Conservation (phyloP, 2,113 vertebrate species). For the Zosterops lateralis region DNA sequence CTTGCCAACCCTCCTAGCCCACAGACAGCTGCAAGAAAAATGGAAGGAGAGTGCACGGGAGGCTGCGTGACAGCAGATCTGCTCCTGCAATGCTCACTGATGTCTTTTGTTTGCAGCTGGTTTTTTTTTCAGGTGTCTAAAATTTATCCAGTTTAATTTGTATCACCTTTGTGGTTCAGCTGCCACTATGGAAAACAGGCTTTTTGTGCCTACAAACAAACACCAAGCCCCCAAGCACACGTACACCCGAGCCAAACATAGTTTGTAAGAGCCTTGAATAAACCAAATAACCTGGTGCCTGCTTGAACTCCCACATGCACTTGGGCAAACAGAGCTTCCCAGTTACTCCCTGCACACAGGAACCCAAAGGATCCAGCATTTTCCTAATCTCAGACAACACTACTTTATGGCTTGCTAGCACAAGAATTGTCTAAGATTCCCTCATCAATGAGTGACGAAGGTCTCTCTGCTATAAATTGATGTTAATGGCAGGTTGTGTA, state of each 20-base stretch:
- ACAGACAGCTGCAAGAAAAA: not conserved
- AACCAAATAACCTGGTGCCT: not conserved
- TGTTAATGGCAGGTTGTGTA: conserved; percentile 52
- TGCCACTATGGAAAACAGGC: not conserved
- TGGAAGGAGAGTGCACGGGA: not conserved
- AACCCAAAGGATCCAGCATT: not conserved
- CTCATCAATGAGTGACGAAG: conserved; percentile 24
- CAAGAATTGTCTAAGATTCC: conserved; percentile 26
- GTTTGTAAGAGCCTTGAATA: not conserved
- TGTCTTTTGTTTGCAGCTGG: not conserved
- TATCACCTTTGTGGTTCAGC: not conserved
- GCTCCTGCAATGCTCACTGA: not conserved
- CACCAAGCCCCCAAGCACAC: not conserved
- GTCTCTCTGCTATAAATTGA: conserved; percentile 40
- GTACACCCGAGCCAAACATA: not conserved
- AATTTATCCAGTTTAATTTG: not conserved
- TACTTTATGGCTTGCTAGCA: not conserved
- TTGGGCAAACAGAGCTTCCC: conserved; percentile 7
- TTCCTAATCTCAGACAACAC: not conserved
- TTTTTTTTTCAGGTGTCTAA: not conserved
- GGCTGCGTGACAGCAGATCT: rapidly evolving
- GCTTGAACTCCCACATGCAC: not conserved
- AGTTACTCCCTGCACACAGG: not conserved
- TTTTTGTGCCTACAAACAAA: not conserved
- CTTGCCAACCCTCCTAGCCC: not conserved